A percentile compares a stretch with the other conserved stretches of the same genome.
Evolutionary conservation across 2,888 invertebrate species (phyloP).

Genomic region (Eupithecia subumbrata): DNA sequence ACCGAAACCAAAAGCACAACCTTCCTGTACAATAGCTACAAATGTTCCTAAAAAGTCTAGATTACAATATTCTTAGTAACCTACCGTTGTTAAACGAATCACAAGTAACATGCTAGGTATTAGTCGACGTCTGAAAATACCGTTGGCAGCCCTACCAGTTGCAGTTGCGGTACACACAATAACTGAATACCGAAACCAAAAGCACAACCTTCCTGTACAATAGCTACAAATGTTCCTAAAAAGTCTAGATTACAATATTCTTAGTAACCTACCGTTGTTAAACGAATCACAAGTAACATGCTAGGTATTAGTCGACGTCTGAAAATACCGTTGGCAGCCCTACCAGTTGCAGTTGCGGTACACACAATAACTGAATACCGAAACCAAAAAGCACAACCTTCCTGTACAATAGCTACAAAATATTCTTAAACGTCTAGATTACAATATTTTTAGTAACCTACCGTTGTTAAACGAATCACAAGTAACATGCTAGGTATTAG

Average conservation of each 20-base stretch:
- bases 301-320: not conserved
- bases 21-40: not conserved
- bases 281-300: not conserved
- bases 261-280: not conserved
- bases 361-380: too few species aligned
- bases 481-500: not conserved
- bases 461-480: not conserved
- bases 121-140: too few species aligned
- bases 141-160: too few species aligned
- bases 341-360: too few species aligned
- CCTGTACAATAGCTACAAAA: not conserved
- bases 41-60: not conserved
- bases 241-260: not conserved
- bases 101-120: not conserved
- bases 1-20: not conserved
- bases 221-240: not conserved
- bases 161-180: too few species aligned
- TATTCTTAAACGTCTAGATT: not conserved
- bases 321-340: too few species aligned
- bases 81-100: not conserved
- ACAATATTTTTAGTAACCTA: not conserved
- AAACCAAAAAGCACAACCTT: not conserved
- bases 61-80: not conserved
- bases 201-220: not conserved
- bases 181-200: too few species aligned